Evolutionary conservation across 2,888 invertebrate genomes (phyloP).

Genomic region (Athalia cordata): DNA sequence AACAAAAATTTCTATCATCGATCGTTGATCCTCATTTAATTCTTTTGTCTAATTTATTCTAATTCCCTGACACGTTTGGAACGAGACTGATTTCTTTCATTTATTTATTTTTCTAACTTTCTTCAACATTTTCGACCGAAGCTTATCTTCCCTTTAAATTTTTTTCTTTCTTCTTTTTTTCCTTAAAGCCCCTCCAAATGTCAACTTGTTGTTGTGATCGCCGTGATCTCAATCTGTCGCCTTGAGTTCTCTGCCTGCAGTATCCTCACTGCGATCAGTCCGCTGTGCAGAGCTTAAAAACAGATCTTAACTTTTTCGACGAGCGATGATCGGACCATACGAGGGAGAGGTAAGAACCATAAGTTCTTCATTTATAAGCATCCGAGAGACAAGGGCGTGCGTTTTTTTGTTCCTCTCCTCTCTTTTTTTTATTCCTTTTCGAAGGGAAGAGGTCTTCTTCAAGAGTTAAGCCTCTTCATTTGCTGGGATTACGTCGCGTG

Average conservation of each 20-base stretch:
- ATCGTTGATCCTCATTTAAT: too few relatives aligned
- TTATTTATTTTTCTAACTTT: too few relatives aligned
- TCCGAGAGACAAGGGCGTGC: too few relatives aligned
- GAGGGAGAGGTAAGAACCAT: too few relatives aligned
- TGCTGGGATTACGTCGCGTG: slow-evolving; percentile 23
- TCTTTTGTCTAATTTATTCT: too few relatives aligned
- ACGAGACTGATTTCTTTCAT: too few relatives aligned
- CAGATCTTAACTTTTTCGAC: neutral
- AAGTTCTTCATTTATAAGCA: too few relatives aligned
- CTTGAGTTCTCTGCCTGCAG: neutral
- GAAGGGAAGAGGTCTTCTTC: neutral
- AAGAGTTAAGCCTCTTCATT: slow-evolving; percentile 33
- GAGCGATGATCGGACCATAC: neutral
- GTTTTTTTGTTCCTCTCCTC: too few relatives aligned
- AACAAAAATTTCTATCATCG: too few relatives aligned
- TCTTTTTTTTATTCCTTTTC: neutral
- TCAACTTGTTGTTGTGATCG: neutral
- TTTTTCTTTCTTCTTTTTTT: neutral
- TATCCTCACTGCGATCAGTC: neutral
- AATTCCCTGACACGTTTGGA: too few relatives aligned
- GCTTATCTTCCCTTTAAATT: neutral
- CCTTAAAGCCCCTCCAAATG: neutral
- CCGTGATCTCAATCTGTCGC: neutral
- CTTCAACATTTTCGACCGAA: too few relatives aligned
- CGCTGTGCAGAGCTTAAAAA: neutral